Base-by-base conservation (phyloP, 2,797 vertebrate species). In the Cossypha heuglini region DNA sequence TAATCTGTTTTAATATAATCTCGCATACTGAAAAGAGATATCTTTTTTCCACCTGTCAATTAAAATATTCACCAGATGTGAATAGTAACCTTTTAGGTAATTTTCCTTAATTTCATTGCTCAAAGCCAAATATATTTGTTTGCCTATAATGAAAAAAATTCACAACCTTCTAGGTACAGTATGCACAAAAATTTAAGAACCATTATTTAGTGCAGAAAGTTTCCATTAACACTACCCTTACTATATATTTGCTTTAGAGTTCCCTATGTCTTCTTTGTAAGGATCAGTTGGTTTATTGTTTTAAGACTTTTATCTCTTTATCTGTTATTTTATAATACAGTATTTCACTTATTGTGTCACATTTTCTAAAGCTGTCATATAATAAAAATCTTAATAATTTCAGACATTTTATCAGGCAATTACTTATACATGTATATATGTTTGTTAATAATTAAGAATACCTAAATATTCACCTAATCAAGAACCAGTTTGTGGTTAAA, bases 391-490 rank as follows among this genome's bases (percentile, higher is more conserved):
- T 77, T 94, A 86, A 91, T 86, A 35, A 91, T 58, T 93, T 93
- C 93, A 94, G 69, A 62, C 37, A 61, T 75, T 97, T 96, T 90
- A 92, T 38, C 31, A 86, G 31, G 45, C 69, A 95, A 91, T 92
- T 55, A 95, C 66, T 93, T 96, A 84, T 90, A 57, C 15, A 71
- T 88, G 12, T 57, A 55, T 31, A 46, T 61, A 80, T 68, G 31
- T 69, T 66, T 51, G 43, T 94, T 86, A 92, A 66, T 49, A 89
- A 94, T 95, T 97, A 94, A 89, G 38, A 45, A 78, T 80, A 94
- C 42, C 59, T 94, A 92, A 95, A 75, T 94, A 93, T 64, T 96
- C 93, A 95, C 76, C 76, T 95, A 96, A 97, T 95, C 93, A 95
- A 86, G 61, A 78, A 94, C 63, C 35, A 49, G 77, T 87, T 79